These are phyloP conservation scores for Stichopus chloronotus DNA, from an alignment of 35 echinoderm and acorn worm species.

Conservation along the genomic window DNA sequence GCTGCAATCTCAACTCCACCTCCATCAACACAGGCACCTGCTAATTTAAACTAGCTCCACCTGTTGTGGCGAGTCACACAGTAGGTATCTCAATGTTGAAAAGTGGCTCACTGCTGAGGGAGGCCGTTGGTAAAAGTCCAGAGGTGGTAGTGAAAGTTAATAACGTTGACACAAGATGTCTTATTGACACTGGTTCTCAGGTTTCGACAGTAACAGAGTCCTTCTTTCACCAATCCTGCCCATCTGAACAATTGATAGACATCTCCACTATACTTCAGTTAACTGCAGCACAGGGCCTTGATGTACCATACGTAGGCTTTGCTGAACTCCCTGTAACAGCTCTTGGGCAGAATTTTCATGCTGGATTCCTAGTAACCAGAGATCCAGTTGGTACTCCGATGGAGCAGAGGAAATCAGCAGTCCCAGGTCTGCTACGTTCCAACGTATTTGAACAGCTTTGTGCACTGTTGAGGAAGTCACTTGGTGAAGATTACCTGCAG, in stretches of 20 bases:
- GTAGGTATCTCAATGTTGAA: neutral
- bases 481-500: neutral
- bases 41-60: constrained; percentile 53
- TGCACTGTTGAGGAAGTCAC: neutral
- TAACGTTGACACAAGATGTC: neutral
- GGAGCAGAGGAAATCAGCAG: neutral
- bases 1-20: neutral
- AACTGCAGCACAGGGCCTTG: constrained; percentile 31
- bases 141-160: neutral
- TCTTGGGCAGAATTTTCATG: constrained; percentile 23
- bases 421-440: neutral
- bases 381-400: constrained; percentile 1
- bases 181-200: constrained; percentile 24
- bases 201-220: constrained; percentile 28
- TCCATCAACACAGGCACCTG: neutral
- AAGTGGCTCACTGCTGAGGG: neutral
- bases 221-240: neutral
- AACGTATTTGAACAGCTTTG: neutral
- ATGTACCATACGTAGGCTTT: constrained; percentile 43
- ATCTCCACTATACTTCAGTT: neutral
- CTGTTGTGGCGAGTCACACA: constrained; percentile 54
- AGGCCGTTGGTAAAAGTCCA: neutral
- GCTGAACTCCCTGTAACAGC: constrained; percentile 24
- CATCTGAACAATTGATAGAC: neutral
- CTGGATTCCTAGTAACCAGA: neutral